Evolutionary conservation across 1,140 invertebrate genomes (phyloP).

Genomic region (Callitettix versicolor): DNA sequence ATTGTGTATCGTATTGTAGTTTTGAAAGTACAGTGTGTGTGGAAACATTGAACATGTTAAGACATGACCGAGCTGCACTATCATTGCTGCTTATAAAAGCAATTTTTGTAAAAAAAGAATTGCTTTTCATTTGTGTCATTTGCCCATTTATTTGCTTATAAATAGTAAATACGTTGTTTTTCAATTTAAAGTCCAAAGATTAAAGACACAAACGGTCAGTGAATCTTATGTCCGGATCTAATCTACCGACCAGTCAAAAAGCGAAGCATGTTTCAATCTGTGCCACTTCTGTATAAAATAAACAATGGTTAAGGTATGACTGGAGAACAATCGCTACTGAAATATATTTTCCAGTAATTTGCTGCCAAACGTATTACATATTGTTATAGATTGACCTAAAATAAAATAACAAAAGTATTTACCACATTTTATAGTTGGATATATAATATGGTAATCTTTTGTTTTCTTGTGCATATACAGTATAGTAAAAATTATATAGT

Average conservation of each 20-base stretch:
- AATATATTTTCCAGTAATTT: neutral
- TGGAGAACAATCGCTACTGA: neutral
- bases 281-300: no score
- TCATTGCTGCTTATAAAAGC: no score
- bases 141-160: slow-evolving; percentile 5
- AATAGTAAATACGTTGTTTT: no score
- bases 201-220: no score
- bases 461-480: slow-evolving; percentile 3
- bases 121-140: no score
- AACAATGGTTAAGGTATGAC: no score
- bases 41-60: neutral
- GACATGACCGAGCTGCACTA: no score
- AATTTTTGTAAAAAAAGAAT: no score
- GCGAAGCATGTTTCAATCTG: no score
- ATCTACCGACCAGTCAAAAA: no score
- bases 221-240: no score
- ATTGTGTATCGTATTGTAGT: slow-evolving; percentile 7
- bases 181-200: no score
- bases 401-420: neutral
- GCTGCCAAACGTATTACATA: neutral
- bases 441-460: slow-evolving; percentile 3
- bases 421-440: slow-evolving; percentile 5
- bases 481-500: slow-evolving; percentile 16
- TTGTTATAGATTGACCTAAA: neutral
- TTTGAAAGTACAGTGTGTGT: slow-evolving; percentile 3